Evolutionary conservation across 1,140 invertebrate genomes (phyloP).

Genomic region (Conus ventricosus): DNA sequence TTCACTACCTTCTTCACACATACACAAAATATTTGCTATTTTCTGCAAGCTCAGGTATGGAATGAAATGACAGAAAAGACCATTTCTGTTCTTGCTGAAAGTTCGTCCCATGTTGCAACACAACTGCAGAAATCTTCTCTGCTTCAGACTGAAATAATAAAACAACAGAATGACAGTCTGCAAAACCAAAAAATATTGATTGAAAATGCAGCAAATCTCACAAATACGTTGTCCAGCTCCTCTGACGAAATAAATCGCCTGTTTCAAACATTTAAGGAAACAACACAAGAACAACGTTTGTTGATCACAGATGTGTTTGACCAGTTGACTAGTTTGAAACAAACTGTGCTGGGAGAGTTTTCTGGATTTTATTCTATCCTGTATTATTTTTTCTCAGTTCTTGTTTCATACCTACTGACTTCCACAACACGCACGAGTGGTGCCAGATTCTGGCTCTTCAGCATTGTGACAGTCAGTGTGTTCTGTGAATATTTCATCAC

Average conservation of each 20-base stretch:
- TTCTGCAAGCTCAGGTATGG: constrained; percentile 81
- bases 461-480: constrained; percentile 75
- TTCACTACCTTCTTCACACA: constrained; percentile 84
- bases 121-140: constrained; percentile 75
- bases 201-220: constrained; percentile 75
- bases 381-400: constrained; percentile 77
- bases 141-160: constrained; percentile 73
- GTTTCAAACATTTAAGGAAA: constrained; percentile 75
- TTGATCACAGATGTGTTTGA: constrained; percentile 79
- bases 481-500: constrained; percentile 32
- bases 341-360: constrained; percentile 78
- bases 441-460: constrained; percentile 77
- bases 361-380: constrained; percentile 79
- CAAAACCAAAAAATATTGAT: constrained; percentile 78
- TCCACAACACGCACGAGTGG: constrained; percentile 75
- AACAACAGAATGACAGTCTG: constrained; percentile 78
- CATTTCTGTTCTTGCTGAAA: constrained; percentile 75
- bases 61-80: constrained; percentile 80
- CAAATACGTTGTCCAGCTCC: constrained; percentile 71
- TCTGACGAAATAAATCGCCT: constrained; percentile 75
- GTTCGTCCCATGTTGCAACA: constrained; percentile 75
- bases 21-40: constrained; percentile 83
- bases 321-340: constrained; percentile 77
- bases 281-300: constrained; percentile 77
- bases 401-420: constrained; percentile 78